Conservation (phyloP, 2,888 invertebrate species). For the Metacarcinus magister region DNA sequence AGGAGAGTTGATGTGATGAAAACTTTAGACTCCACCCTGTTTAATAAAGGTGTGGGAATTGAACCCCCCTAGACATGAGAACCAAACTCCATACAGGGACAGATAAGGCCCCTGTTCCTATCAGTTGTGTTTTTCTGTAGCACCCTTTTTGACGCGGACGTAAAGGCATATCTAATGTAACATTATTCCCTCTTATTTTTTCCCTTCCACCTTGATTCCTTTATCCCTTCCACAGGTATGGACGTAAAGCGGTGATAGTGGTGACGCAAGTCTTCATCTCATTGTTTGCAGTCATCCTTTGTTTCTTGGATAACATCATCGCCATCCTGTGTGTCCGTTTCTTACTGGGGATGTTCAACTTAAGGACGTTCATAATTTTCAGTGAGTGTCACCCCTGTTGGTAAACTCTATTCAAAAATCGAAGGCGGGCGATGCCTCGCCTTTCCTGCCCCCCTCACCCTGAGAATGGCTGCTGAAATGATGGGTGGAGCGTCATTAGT, state of each 20-base stretch:
- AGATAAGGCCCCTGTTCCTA: too few relatives aligned
- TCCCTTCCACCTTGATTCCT: not conserved
- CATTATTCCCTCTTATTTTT: not conserved
- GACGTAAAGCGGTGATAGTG: constrained; percentile 60
- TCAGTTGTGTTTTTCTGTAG: not conserved
- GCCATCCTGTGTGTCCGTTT: not conserved
- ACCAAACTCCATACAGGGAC: too few relatives aligned
- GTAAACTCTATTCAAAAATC: too few relatives aligned
- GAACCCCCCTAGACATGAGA: too few relatives aligned
- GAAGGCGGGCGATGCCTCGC: too few relatives aligned
- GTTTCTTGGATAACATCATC: not conserved
- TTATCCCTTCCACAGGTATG: constrained; percentile 50
- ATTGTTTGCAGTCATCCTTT: not conserved
- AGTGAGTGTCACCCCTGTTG: not conserved
- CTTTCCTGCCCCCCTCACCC: too few relatives aligned
- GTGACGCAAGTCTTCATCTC: not conserved
- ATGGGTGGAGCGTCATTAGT: too few relatives aligned
- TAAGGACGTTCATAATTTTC: not conserved
- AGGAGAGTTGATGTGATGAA: too few relatives aligned
- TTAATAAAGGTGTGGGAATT: too few relatives aligned
- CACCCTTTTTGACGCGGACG: not conserved
- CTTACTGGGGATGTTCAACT: not conserved
- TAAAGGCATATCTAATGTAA: not conserved
- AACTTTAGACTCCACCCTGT: too few relatives aligned
- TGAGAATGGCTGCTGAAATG: too few relatives aligned